A percentile compares a stretch with the other conserved stretches of the same genome.
Evolutionary conservation across 2,888 invertebrate species (phyloP).

Genomic region (Steinernema carpocapsae): DNA sequence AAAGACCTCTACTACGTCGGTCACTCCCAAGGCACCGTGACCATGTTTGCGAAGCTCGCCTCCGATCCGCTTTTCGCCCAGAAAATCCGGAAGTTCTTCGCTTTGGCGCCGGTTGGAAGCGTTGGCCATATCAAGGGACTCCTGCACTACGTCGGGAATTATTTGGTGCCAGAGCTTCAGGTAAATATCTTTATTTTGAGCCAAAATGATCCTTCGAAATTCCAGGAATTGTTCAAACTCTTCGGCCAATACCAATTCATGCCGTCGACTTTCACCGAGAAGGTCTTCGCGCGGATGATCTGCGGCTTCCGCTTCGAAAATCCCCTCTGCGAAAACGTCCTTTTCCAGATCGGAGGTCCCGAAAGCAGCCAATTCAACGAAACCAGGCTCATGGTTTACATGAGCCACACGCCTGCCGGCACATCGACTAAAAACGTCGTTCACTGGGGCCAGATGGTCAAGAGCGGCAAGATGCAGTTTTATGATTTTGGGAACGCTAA

Average conservation of each 20-base stretch:
- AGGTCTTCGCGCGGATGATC: slow-evolving; percentile 19
- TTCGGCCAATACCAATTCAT: slow-evolving; percentile 38
- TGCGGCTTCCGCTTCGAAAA: slow-evolving; percentile 36
- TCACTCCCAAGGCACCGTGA: slow-evolving; percentile 78
- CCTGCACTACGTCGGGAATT: slow-evolving; percentile 52
- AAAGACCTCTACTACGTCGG: slow-evolving; percentile 80
- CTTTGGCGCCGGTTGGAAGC: slow-evolving; percentile 68
- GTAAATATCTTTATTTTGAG: slow-evolving; percentile 37
- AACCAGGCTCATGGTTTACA: slow-evolving; percentile 6
- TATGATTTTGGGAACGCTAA: slow-evolving; percentile 62
- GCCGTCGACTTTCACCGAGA: slow-evolving; percentile 20
- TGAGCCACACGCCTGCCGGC: slow-evolving; percentile 70
- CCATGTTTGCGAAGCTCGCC: slow-evolving; percentile 64
- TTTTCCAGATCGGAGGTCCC: slow-evolving; percentile 80
- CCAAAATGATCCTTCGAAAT: neutral
- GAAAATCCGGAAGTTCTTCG: slow-evolving; percentile 66
- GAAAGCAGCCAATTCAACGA: slow-evolving; percentile 64
- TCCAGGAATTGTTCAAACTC: slow-evolving; percentile 48
- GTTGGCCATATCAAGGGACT: slow-evolving; percentile 68
- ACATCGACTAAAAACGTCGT: slow-evolving; percentile 71
- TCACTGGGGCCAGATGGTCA: slow-evolving; percentile 70
- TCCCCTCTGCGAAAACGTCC: slow-evolving; percentile 77
- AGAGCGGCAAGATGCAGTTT: slow-evolving; percentile 52
- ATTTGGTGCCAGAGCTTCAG: slow-evolving; percentile 53
- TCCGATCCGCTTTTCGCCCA: slow-evolving; percentile 48